Evolutionary conservation across 64 coral and sea anemone genomes (phyloP).

Genomic region (Stylophora pistillata): DNA sequence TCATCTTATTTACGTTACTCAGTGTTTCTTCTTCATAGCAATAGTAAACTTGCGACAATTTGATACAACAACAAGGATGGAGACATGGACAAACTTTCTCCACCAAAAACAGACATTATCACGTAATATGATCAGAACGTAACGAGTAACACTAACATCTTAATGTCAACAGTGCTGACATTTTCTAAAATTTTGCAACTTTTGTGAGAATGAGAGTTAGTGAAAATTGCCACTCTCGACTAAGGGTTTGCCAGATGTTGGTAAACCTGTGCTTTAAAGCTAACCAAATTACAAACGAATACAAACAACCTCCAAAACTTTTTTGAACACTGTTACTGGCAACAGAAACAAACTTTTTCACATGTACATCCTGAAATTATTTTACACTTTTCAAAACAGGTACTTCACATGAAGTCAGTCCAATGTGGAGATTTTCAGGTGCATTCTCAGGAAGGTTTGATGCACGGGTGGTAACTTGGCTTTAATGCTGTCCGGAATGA

Average conservation of each 20-base stretch:
- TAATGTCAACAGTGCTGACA: neutral
- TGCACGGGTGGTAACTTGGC: slow-evolving; percentile 4
- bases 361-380: neutral
- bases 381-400: neutral
- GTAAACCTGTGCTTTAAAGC: neutral
- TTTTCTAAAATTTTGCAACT: neutral
- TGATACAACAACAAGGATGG: neutral
- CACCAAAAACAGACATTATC: neutral
- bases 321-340: neutral
- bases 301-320: neutral
- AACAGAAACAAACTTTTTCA: neutral
- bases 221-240: too few relatives aligned
- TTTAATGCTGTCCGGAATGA: neutral
- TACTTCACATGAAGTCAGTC: neutral
- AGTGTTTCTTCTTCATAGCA: neutral
- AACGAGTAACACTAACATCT: neutral
- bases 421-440: slow-evolving; percentile 1
- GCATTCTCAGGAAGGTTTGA: slow-evolving; percentile 20
- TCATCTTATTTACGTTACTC: neutral
- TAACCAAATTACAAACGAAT: neutral
- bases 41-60: neutral
- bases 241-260: neutral
- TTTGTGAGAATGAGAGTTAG: neutral
- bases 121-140: neutral
- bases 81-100: neutral